phyloP scores from a whole-genome alignment of 2,888 invertebrate species.

The Dryocosmus kuriphilus region DNA sequence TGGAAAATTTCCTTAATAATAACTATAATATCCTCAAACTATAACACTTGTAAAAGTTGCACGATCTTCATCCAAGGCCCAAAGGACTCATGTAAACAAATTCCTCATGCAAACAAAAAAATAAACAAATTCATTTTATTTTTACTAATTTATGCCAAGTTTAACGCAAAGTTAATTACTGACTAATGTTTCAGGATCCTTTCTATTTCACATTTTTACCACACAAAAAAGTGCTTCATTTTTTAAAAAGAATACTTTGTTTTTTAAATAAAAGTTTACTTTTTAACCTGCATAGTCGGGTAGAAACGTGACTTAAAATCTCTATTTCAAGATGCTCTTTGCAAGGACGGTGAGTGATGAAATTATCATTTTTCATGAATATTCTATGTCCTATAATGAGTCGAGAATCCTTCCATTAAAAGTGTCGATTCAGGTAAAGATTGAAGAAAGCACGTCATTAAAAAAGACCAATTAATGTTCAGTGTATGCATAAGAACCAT shows the following conservation, averaged over 20 bases:
- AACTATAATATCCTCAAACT: not conserved
- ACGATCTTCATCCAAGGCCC: not conserved
- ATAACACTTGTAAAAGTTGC: not conserved
- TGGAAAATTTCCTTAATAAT: not conserved
- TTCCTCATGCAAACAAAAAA: not conserved
- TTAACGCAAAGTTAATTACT: too few relatives aligned
- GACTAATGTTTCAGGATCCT: too few relatives aligned
- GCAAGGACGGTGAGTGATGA: not conserved
- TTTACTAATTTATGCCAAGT: too few relatives aligned
- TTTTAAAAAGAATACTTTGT: too few relatives aligned
- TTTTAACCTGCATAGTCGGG: too few relatives aligned
- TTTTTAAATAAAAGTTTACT: not conserved
- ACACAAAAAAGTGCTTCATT: too few relatives aligned
- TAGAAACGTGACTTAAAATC: not conserved
- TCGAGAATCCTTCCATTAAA: not conserved
- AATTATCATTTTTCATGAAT: conserved; percentile 1
- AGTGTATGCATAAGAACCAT: not conserved
- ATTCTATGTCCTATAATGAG: not conserved
- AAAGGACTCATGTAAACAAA: not conserved
- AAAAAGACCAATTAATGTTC: not conserved
- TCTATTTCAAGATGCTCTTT: not conserved
- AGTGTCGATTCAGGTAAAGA: not conserved
- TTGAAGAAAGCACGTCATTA: not conserved
- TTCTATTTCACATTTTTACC: too few relatives aligned
- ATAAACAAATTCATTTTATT: not conserved